phyloP scores from a whole-genome alignment of 2,113 vertebrate species.

The Athene noctua region DNA sequence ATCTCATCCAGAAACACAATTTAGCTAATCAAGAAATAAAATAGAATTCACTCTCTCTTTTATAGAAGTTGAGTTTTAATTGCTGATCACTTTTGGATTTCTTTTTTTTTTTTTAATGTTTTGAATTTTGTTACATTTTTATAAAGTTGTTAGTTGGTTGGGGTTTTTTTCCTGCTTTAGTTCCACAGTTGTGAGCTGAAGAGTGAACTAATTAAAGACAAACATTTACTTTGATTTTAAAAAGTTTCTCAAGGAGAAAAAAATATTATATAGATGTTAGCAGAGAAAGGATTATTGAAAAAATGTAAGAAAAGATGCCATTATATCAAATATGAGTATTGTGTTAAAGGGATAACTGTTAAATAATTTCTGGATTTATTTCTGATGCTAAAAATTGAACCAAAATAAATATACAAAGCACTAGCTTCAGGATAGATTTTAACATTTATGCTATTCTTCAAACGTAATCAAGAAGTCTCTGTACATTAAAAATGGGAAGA shows the following conservation, averaged over 20 bases:
- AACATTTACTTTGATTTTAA: background rate
- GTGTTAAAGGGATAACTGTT: background rate
- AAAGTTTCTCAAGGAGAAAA: background rate
- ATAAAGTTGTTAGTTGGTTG: background rate
- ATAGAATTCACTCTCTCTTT: background rate
- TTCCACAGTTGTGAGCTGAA: background rate
- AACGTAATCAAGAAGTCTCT: background rate
- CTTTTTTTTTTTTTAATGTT: background rate
- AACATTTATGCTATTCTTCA: background rate
- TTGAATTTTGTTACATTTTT: background rate
- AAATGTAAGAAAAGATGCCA: background rate
- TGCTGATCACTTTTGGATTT: background rate
- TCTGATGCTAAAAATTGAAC: background rate
- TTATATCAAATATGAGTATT: background rate
- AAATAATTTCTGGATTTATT: background rate
- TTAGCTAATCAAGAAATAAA: background rate
- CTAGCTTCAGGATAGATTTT: background rate
- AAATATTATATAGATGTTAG: background rate
- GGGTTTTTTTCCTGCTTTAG: background rate
- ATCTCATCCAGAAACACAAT: background rate
- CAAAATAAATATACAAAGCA: background rate
- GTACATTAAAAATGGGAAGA: background rate
- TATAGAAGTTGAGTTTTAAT: background rate
- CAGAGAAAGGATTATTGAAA: background rate
- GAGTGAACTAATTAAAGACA: background rate